These are phyloP conservation scores for Mus spretus DNA, from an alignment of 2,797 vertebrate genomes.

Conservation along the genomic window DNA sequence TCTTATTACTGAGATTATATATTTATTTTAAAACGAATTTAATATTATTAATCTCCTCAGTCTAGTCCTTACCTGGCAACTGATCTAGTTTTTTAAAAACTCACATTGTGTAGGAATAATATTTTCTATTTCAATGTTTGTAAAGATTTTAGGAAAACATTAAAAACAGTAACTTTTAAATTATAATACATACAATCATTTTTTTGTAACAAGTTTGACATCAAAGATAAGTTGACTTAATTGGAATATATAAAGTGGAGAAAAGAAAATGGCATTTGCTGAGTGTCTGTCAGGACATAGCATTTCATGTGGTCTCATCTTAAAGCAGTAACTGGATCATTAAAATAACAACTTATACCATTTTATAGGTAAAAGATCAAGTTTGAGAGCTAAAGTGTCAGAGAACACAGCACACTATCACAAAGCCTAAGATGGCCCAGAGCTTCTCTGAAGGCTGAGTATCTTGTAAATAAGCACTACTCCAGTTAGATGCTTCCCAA, in stretches of 20 bases:
- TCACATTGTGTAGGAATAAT: not conserved
- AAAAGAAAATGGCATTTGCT: not conserved
- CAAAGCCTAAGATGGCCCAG: not conserved
- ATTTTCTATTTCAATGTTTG: not conserved
- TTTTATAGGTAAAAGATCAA: not conserved
- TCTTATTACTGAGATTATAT: not conserved
- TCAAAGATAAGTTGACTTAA: constrained; percentile 22
- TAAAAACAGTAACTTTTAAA: not conserved
- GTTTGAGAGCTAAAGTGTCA: not conserved
- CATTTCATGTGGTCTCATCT: not conserved
- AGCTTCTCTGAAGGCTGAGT: not conserved
- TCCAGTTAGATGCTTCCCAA: not conserved
- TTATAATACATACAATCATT: not conserved
- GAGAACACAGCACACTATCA: fast-evolving
- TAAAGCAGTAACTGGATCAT: not conserved
- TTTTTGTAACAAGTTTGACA: constrained; percentile 12
- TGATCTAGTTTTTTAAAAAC: not conserved
- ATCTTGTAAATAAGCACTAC: not conserved
- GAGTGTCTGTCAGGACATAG: not conserved
- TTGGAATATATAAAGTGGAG: not conserved
- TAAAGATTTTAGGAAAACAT: not conserved
- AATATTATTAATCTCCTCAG: constrained; percentile 48
- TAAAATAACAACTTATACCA: not conserved
- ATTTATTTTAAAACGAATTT: constrained; percentile 39
- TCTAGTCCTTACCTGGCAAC: not conserved